A percentile compares a stretch with the other conserved stretches of the same genome.
Conservation (phyloP, 2,113 vertebrate species). For the Anoura caudifer region DNA sequence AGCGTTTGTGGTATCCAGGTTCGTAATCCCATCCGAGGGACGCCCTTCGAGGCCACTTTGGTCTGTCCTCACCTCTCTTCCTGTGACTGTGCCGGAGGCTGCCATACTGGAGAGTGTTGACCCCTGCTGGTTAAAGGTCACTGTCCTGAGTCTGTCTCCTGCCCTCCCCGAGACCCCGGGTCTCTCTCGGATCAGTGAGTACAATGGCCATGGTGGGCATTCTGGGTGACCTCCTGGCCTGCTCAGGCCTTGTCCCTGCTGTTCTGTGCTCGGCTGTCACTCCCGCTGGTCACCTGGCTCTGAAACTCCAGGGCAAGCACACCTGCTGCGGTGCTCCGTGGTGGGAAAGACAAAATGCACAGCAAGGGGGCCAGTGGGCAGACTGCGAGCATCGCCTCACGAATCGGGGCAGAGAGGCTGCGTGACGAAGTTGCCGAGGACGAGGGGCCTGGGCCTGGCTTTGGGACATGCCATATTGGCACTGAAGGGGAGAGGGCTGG, state of each 20-base stretch:
- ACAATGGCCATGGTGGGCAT: not conserved
- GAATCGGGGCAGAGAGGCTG: accelerated
- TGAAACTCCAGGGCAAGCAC: not conserved
- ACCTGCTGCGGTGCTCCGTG: too few species aligned
- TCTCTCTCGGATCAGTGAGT: not conserved
- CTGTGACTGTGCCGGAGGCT: not conserved
- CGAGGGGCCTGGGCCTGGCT: not conserved
- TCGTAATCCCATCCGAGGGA: not conserved
- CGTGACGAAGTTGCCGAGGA: not conserved
- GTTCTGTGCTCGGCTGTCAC: not conserved
- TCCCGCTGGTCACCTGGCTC: not conserved
- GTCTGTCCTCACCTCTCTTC: not conserved
- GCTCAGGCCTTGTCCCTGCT: not conserved
- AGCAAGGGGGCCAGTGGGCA: not conserved
- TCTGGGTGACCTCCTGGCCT: not conserved
- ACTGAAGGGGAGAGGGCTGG: not conserved
- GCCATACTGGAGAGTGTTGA: too few species aligned
- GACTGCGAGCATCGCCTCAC: accelerated
- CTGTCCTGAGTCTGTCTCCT: too few species aligned
- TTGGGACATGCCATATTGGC: too few species aligned
- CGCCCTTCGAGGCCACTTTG: not conserved
- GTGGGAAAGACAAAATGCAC: not conserved
- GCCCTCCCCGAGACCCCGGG: not conserved
- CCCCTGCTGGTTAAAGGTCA: not conserved
- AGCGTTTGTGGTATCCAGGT: not conserved